Evolutionary conservation across 2,888 invertebrate genomes (phyloP).

Genomic region (Dichetophora obliterata): DNA sequence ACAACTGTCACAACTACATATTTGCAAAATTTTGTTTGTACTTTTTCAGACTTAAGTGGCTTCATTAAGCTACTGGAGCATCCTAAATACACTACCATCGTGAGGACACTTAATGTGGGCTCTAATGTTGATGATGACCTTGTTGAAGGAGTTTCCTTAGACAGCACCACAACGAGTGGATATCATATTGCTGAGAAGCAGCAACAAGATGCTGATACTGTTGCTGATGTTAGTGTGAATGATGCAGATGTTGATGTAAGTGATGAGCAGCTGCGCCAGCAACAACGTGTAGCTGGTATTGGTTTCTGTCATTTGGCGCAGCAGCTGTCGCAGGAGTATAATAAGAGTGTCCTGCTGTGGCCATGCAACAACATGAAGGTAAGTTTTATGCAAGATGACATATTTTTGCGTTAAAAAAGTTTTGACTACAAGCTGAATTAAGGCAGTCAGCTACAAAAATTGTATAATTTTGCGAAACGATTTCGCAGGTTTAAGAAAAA

Average conservation of each 20-base stretch:
- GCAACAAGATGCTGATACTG: neutral
- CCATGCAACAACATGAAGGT: conserved; percentile 67
- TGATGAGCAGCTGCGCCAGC: neutral
- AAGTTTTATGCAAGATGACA: neutral
- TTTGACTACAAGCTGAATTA: too few species aligned
- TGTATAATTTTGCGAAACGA: too few species aligned
- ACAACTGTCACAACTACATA: neutral
- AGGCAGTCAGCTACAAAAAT: too few species aligned
- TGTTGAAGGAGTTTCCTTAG: conserved; percentile 50
- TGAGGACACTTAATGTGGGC: conserved; percentile 66
- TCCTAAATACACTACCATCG: conserved; percentile 67
- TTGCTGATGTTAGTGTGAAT: conserved; percentile 10
- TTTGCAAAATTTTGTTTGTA: neutral
- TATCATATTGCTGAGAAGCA: conserved; percentile 28
- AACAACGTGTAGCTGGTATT: conserved; percentile 43
- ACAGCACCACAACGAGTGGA: conserved; percentile 20
- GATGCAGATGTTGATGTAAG: neutral
- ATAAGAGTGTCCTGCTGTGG: conserved; percentile 68
- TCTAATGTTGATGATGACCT: conserved; percentile 59
- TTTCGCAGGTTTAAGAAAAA: too few species aligned
- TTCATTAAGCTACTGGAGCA: conserved; percentile 68
- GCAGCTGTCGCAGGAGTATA: conserved; percentile 65
- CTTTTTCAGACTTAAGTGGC: conserved; percentile 66
- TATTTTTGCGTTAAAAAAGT: too few species aligned
- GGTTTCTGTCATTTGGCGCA: conserved; percentile 67